Evolutionary conservation across 2,888 invertebrate genomes (phyloP), one percentile per base, ranked within the genome.

Genomic region (Caradrina kadenii): DNA sequence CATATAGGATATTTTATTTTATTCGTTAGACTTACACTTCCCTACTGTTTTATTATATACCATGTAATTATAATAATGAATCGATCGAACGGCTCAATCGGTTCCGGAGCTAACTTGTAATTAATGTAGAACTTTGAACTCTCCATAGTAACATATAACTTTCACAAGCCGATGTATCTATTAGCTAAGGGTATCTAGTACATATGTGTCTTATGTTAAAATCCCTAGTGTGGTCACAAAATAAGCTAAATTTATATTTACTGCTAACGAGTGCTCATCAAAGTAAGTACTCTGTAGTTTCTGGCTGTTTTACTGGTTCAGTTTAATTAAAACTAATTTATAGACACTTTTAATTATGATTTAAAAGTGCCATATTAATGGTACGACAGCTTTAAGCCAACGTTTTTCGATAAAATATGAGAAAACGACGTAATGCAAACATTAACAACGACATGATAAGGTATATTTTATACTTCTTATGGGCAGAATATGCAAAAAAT

Each of bases 121-220:
- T 77, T 72, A 77, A 79, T 73, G 69, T 26, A 72, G 62, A 73
- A 67, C 78, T 69, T 78, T 73, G 73, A 77, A 66, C 78, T 67
- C 63, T 65, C 49, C 56, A 35, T 66, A 73, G 49, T 60, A 56
- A 65, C 73, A 55, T 42, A 56, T 63, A 63, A 65, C 81, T 80
- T 81, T 80, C 79, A 59, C 79, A 56, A 68, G 19, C 58, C 64
- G 49, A 64, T 67, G 45, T 67, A 56, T 64, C 35, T 69, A 54
- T 52, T 56, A 54, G 53, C 39, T 59, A 63, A 54, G 54, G 60
- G 54, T 64, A 48, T 52, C 39, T 56, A 71, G n/a, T n/a, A n/a
- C n/a, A 76, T 31, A 72, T 69, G 19, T 59, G 35, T 21, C 17
- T 56, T 31, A 50, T 53, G 64, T 54, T 62, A 21, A 64, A 56